Base-by-base conservation (phyloP, 2,888 invertebrate genomes). In the Hydraecia micacea region DNA sequence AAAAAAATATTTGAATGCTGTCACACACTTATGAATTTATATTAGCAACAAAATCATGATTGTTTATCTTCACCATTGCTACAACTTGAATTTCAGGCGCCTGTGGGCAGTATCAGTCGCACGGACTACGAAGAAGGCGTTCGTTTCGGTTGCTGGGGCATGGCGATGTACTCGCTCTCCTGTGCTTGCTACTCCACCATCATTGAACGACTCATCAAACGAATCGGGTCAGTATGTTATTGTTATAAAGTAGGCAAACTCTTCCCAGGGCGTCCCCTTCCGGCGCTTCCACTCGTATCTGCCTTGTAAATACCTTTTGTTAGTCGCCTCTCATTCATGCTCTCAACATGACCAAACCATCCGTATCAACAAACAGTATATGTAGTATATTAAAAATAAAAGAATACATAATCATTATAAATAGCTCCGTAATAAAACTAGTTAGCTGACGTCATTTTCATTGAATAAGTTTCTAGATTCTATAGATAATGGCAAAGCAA, bases 151-250 rank as follows among this genome's bases (percentile, higher is more conserved):
- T 99, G 99, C 91, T 99, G 99, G 98, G 99, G 99, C 46, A 99
- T 99, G 99, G 98, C 99, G 0, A 98, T 98, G 98, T 98, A 98
- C 90, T 99, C 99, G 0, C 94, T 99, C n/a, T 99, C 99, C 1
- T 99, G 99, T 92, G 98, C 99, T 25, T 98, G 98, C 91, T 99
- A 99, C 95, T 99, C 99, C 0, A 97, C 98, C 71, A 93, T 98
- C 76, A 99, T 99, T 80, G 99, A 99, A 93, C 98, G 97, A 92
- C 97, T 99, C 18, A 99, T 99, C 85, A 97, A 98, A 89, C 97
- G 97, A 89, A 97, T 97, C 89, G 97, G 97, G 98, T 98, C 93
- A 95, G 96, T 88, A 63, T 18, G 9, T 3, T 63, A 3, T 66
- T 49, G 4, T 18, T 18, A 6, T 25, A 39, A n/a, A 55, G 8